Evolutionary conservation across 2,113 vertebrate genomes (phyloP).

Genomic region (Trinectes maculatus): DNA sequence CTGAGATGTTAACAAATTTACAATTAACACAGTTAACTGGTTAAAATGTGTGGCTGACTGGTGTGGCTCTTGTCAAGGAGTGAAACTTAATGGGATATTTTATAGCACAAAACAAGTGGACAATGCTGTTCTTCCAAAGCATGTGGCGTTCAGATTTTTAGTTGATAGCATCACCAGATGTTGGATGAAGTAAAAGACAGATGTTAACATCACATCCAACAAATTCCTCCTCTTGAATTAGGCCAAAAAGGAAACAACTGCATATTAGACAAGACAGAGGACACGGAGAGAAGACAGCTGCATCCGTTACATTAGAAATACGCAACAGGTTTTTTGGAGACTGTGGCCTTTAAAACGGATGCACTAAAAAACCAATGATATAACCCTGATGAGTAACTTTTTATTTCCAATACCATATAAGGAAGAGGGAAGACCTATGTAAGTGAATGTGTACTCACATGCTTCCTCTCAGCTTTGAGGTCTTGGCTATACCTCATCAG

Average conservation of each 20-base stretch:
- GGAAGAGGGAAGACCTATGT: not conserved
- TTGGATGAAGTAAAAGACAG: conserved; percentile 40
- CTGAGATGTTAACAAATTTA: not conserved
- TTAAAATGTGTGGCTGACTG: not conserved
- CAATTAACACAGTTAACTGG: not conserved
- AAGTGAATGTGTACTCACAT: conserved; percentile 81
- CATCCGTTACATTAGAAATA: conserved; percentile 18
- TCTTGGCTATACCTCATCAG: conserved; percentile 96
- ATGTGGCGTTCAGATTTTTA: not conserved
- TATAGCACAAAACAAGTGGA: conserved; percentile 8
- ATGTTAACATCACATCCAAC: conserved; percentile 59
- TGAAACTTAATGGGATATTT: not conserved
- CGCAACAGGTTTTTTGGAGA: conserved; percentile 13
- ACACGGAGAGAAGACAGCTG: conserved; percentile 6
- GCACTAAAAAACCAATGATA: not conserved
- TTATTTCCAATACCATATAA: not conserved
- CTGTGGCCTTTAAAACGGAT: not conserved
- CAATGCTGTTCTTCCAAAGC: conserved; percentile 29
- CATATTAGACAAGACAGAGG: conserved; percentile 6
- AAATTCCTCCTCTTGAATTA: conserved; percentile 46
- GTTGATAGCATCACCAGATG: conserved; percentile 45
- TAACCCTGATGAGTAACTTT: not conserved
- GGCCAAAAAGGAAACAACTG: conserved; percentile 45
- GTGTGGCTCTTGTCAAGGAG: not conserved
- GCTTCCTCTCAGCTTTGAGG: conserved; percentile 95